A percentile compares a stretch with the other conserved stretches of the same genome.
Conservation (phyloP, 37 sponge, comb jelly and placozoan species). For the Diacarnus erythraeanus region DNA sequence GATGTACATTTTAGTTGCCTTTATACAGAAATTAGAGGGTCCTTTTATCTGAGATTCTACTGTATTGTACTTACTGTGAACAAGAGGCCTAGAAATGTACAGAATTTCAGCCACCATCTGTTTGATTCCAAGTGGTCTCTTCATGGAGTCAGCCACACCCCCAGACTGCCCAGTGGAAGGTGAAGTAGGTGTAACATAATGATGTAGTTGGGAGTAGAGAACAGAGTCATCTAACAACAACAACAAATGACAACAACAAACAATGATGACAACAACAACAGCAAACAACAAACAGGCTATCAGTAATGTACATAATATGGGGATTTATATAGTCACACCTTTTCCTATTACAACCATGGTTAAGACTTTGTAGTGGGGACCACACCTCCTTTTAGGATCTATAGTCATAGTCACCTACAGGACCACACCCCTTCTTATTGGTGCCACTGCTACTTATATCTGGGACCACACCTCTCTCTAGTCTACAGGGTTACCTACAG, state of each 20-base stretch:
- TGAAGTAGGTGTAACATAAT: neutral
- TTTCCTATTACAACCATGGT: too few relatives aligned
- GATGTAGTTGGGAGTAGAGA: constrained; percentile 48
- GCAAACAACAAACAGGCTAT: neutral
- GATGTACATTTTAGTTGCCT: too few relatives aligned
- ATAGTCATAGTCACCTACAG: too few relatives aligned
- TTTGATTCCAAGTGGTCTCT: neutral
- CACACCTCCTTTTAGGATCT: too few relatives aligned
- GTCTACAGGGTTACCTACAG: too few relatives aligned
- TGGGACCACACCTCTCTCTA: too few relatives aligned
- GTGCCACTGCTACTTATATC: too few relatives aligned
- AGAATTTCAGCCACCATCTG: constrained; percentile 63
- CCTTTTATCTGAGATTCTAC: too few relatives aligned
- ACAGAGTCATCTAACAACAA: constrained; percentile 7
- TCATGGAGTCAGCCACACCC: neutral
- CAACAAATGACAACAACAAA: neutral
- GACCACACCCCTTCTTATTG: too few relatives aligned
- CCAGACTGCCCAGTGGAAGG: neutral
- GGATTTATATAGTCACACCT: too few relatives aligned
- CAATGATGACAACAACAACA: neutral
- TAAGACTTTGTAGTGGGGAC: too few relatives aligned
- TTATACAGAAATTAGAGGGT: too few relatives aligned
- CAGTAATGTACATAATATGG: neutral
- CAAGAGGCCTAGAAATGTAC: constrained; percentile 68
- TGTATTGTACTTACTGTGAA: constrained; percentile 54